Percentiles rank a stretch among this genome's conserved stretches.
Evolutionary conservation across 2,113 vertebrate species (phyloP).

Genomic region (Atractosteus spatula): DNA sequence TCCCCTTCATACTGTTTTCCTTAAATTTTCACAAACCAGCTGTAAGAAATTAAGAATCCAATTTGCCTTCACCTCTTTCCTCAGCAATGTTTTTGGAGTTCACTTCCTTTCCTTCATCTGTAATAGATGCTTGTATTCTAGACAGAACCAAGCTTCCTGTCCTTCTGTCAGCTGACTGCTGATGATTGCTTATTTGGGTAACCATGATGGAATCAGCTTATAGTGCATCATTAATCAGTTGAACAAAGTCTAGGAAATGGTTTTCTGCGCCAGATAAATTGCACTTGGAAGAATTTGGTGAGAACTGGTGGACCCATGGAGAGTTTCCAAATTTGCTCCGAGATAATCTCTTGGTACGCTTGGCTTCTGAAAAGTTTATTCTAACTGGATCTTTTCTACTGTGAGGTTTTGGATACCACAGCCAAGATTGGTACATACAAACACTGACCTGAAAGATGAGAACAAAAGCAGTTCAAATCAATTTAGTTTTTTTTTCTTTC

Average conservation of each 20-base stretch:
- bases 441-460: no score
- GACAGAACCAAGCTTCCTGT: background rate
- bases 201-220: background rate
- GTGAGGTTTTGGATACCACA: no score
- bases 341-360: background rate
- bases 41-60: constrained; percentile 12
- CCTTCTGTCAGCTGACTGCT: background rate
- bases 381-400: no score
- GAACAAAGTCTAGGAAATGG: background rate
- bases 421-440: no score
- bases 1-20: background rate
- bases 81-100: background rate
- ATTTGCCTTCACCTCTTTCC: constrained; percentile 7
- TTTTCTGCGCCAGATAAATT: background rate
- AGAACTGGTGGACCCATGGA: background rate
- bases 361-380: no score
- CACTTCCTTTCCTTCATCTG: background rate
- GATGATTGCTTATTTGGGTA: background rate
- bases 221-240: constrained; percentile 2
- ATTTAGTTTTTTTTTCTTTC: constrained; percentile 13
- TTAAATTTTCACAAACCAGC: background rate
- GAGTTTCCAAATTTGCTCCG: background rate
- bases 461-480: background rate
- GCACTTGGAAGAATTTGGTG: background rate
- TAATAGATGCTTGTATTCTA: background rate